Base-by-base conservation (phyloP, 2,113 vertebrate species). In the Cyphotilapia sp. region DNA sequence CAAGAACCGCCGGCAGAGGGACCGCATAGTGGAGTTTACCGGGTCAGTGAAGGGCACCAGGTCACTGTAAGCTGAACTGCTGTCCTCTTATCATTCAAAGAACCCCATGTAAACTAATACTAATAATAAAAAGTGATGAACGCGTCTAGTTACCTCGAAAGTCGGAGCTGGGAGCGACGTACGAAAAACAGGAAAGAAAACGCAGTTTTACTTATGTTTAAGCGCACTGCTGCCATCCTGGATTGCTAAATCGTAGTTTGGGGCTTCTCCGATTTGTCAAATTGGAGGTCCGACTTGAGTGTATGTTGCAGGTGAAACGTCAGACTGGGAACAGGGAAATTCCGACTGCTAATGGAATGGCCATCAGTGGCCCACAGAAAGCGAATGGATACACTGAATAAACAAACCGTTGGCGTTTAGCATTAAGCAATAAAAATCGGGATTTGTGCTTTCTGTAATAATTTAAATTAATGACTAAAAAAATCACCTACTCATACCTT, bases 1-100 rank as follows among this genome's bases (percentile, higher is more conserved):
- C 96, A 98, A 98, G 96, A 98, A 98, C 93, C 96, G 97, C 69
- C 91, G 97, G 22, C 97, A 98, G 94, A 96, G 97, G 63, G 97
- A 97, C 71, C 94, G 97, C 27, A 95, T 94, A 17, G 93, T 95
- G n/a, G 93, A 93, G 7, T 90, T 69, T 3, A 87, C 82, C 59
- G 92, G 93, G 89, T 87, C 42, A 87, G 90, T 82, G 17, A 54
- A 3, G 16, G 13, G 45, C 69, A 33, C 78, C 40, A 27, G 10
- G 9, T 54, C n/a, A 3, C 54, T 31, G 6, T 78, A 49, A 29
- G 22, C 9, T 11, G 24, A 57, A 31, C 10, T 42, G 38, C 7
- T 61, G 38, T 14, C 10, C 40, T 61, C 17, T 31, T 9, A 47
- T 61, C 22, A 57, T 17, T 16, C 57, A 13, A 31, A 19, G 5